Evolutionary conservation across 2,113 vertebrate genomes (phyloP), one percentile per base, ranked within the genome.

Genomic region (Corythoichthys haematopterus): DNA sequence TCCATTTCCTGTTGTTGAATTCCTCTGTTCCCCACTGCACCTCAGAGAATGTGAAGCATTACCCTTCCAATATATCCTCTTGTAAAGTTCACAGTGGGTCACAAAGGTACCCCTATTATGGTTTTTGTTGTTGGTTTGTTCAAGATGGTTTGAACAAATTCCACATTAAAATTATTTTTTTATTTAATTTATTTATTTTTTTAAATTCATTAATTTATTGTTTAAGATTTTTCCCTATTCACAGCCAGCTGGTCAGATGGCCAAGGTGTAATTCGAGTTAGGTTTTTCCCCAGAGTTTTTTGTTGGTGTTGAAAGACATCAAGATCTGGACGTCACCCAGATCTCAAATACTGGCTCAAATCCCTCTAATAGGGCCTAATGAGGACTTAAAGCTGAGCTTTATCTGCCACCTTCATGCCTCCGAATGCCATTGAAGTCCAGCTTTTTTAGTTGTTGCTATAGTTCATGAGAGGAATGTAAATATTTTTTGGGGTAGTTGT

Each of bases 1-100:
- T 85, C 71, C 58, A 76, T 89, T 92, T 91, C 90, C 91, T 92
- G 91, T 92, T 92, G 83, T 85, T 89, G 84, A 88, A 91, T 89
- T 90, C 87, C 64, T 88, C 82, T 72, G 58, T 80, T 75, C 77
- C 13, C 83, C 78, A 71, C 67, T 81, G 77, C 76, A 68, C 79
- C 84, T 79, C 65, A 37, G 70, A 72, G 70, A 83, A 79, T 84
- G 74, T 53, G 68, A 70, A 84, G 70, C 61, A 52, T 80, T 68
- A 69, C 67, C 61, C 68, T 35, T 73, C 38, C 67, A 58, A 43
- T 11, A 33, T 14, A 40, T 69, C 65, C 56, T 67, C 61, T 46
- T 13, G 38, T 40, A 46, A 58, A 48, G 3, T 28, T 77, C 43
- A 70, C 3, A 36, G 37, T 46, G 47, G 58, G 38, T 72, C 68